These are phyloP conservation scores for Conops quadrifasciatus DNA, from an alignment of 2,888 invertebrate genomes.

Conservation along the genomic window DNA sequence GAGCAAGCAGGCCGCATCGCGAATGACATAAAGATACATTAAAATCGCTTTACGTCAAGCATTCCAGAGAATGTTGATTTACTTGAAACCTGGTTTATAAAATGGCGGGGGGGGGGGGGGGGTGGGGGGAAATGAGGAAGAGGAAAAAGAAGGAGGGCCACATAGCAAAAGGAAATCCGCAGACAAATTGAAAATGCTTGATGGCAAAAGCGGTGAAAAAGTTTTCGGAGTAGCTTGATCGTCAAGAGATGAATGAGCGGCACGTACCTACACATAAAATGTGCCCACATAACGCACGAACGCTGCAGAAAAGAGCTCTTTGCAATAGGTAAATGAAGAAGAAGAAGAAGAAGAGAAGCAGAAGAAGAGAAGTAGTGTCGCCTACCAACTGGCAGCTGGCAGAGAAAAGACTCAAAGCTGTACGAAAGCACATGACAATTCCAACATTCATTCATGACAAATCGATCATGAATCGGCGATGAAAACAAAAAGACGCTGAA, in stretches of 20 bases:
- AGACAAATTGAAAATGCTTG: neutral
- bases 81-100: neutral
- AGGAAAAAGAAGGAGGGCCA: neutral
- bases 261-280: too few relatives aligned
- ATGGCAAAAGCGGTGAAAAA: neutral
- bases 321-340: neutral
- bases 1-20: neutral
- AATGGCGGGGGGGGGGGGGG: neutral
- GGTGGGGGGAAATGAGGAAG: neutral
- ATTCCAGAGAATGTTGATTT: neutral
- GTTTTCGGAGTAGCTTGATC: too few relatives aligned
- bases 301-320: neutral
- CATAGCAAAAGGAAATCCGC: neutral
- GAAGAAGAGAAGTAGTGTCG: too few relatives aligned
- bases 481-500: too few relatives aligned
- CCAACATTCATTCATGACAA: too few relatives aligned
- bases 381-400: too few relatives aligned
- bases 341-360: too few relatives aligned
- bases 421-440: too few relatives aligned
- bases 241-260: too few relatives aligned
- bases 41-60: slow-evolving; percentile 25
- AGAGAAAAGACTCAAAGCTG: too few relatives aligned
- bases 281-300: too few relatives aligned
- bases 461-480: too few relatives aligned
- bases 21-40: slow-evolving; percentile 18